These are phyloP conservation scores for Propithecus coquereli DNA, from an alignment of 2,113 vertebrate genomes.

Conservation along the genomic window DNA sequence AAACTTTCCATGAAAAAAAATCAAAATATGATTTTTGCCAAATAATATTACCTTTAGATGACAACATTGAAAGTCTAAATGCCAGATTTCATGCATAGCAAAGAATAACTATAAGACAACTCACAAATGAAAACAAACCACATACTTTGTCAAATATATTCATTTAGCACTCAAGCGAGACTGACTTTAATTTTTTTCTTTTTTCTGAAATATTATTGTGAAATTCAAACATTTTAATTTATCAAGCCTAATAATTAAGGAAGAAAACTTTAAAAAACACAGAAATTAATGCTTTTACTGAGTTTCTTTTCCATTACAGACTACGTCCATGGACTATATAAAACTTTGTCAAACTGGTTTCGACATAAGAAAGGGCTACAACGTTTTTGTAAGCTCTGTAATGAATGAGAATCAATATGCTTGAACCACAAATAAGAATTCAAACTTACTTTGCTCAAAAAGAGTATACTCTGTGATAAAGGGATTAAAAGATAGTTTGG, in stretches of 20 bases:
- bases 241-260: not conserved
- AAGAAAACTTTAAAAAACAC: not conserved
- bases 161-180: not conserved
- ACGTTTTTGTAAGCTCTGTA: not conserved
- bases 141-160: not conserved
- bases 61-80: not conserved
- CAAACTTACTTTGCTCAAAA: not conserved
- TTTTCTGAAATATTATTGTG: constrained; percentile 14
- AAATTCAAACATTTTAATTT: constrained; percentile 34
- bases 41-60: not conserved
- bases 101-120: not conserved
- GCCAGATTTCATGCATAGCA: not conserved
- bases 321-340: not conserved
- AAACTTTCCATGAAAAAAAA: not conserved
- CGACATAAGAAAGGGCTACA: not conserved
- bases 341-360: not conserved
- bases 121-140: not conserved
- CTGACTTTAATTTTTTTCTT: not conserved
- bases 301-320: not conserved
- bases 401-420: not conserved
- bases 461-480: not conserved
- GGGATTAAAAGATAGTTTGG: not conserved
- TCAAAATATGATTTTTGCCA: not conserved
- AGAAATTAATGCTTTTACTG: not conserved
- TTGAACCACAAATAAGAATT: constrained; percentile 21